phyloP scores from a whole-genome alignment of 2,113 vertebrate genomes.

The Muscicapa adusta region DNA sequence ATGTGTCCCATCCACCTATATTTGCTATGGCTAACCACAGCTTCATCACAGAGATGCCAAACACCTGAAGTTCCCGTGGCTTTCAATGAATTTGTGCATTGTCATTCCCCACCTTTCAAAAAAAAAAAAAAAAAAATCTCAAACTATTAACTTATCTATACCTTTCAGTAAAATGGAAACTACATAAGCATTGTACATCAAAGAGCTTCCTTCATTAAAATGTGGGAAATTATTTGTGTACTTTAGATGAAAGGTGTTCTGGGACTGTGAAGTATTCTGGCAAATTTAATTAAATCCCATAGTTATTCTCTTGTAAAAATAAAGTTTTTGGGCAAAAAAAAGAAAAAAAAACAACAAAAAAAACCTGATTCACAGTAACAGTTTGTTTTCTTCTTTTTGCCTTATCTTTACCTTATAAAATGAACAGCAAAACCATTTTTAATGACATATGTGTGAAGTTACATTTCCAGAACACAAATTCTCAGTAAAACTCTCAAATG shows the following conservation, averaged over 20 bases:
- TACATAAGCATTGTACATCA: constrained; percentile 11
- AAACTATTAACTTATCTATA: constrained; percentile 26
- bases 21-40: background rate
- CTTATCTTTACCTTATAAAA: background rate
- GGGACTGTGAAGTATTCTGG: constrained; percentile 29
- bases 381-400: background rate
- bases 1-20: background rate
- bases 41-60: background rate
- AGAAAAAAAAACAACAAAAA: too few relatives aligned
- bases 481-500: background rate
- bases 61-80: background rate
- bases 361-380: background rate
- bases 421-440: background rate
- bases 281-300: constrained; percentile 55
- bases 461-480: background rate
- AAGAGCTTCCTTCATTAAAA: constrained; percentile 54
- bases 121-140: background rate
- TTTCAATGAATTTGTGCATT: background rate
- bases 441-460: background rate
- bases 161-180: constrained; percentile 14
- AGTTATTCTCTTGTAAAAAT: constrained; percentile 10
- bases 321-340: background rate
- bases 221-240: constrained; percentile 46
- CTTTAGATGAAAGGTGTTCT: constrained; percentile 55
- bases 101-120: background rate